phyloP scores from a whole-genome alignment of 1,140 invertebrate species.

The Drosophila rhopaloa region DNA sequence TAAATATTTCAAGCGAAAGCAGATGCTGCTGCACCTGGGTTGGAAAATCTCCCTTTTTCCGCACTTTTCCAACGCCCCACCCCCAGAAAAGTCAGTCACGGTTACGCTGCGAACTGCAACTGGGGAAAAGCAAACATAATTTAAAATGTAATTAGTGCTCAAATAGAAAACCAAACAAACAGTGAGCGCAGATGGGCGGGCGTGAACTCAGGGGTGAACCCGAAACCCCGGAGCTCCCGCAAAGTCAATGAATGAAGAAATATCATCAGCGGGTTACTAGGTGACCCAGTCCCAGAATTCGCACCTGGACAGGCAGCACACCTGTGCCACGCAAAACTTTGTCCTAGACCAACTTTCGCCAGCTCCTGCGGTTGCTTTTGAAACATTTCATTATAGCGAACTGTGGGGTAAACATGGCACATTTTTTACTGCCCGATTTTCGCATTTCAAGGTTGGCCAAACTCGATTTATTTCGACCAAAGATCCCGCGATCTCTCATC shows the following conservation, averaged over 20 bases:
- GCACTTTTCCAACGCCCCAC: too few relatives aligned
- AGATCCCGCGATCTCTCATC: not conserved
- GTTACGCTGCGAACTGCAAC: slow-evolving; percentile 49
- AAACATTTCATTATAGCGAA: slow-evolving; percentile 65
- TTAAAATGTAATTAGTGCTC: slow-evolving; percentile 83
- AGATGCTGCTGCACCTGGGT: slow-evolving; percentile 48
- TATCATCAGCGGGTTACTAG: slow-evolving; percentile 78
- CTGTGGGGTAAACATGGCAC: slow-evolving; percentile 31
- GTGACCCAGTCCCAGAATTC: slow-evolving; percentile 67
- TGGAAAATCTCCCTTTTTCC: slow-evolving; percentile 1
- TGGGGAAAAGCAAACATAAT: slow-evolving; percentile 80
- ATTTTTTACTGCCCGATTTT: slow-evolving; percentile 20
- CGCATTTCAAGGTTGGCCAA: slow-evolving; percentile 52
- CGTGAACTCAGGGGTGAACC: slow-evolving; percentile 6
- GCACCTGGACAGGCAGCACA: slow-evolving; percentile 41
- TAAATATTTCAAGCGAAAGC: slow-evolving; percentile 74
- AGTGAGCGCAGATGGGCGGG: slow-evolving; percentile 48
- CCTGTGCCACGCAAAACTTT: slow-evolving; percentile 53
- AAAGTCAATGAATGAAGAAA: slow-evolving; percentile 74
- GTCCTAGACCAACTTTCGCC: slow-evolving; percentile 81
- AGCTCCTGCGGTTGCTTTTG: slow-evolving; percentile 53
- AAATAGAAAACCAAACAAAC: slow-evolving; percentile 82
- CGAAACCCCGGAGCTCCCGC: slow-evolving; percentile 30
- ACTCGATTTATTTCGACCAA: slow-evolving; percentile 37
- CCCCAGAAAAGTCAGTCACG: slow-evolving; percentile 54